Evolutionary conservation across 1,140 invertebrate species (phyloP).

Genomic region (Muscidifurax raptorellus): DNA sequence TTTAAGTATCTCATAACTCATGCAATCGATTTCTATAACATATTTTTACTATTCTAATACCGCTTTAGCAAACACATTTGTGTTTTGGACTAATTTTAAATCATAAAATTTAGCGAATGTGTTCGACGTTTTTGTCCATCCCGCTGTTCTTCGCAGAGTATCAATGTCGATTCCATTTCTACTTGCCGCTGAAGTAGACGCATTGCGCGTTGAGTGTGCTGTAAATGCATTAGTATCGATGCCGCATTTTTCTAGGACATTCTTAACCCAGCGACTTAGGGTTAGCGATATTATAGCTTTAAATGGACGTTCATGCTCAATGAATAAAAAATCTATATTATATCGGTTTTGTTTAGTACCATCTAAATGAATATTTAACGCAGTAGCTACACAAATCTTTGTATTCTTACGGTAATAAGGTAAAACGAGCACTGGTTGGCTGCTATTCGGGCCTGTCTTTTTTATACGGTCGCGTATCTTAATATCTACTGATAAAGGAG

Average conservation of each 20-base stretch:
- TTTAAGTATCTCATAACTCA: not conserved
- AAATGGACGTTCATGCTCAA: too few relatives aligned
- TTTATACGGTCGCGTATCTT: too few relatives aligned
- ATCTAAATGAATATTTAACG: too few relatives aligned
- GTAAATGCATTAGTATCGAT: not conserved
- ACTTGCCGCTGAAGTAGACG: constrained; percentile 1
- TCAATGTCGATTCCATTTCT: constrained; percentile 1
- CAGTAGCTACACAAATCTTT: too few relatives aligned
- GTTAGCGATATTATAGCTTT: not conserved
- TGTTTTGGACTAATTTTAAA: not conserved
- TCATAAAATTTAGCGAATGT: not conserved
- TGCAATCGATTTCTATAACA: not conserved
- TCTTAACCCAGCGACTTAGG: constrained; percentile 12
- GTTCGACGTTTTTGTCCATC: not conserved
- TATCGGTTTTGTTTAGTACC: too few relatives aligned
- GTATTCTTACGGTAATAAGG: too few relatives aligned
- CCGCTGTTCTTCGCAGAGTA: constrained; percentile 6
- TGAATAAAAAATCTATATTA: too few relatives aligned
- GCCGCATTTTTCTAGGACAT: not conserved
- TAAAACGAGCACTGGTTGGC: too few relatives aligned
- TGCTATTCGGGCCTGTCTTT: too few relatives aligned
- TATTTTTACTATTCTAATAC: not conserved
- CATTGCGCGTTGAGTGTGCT: not conserved
- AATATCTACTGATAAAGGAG: too few relatives aligned
- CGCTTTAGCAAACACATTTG: not conserved